Evolutionary conservation across 2,888 invertebrate genomes (phyloP), one percentile per base, ranked within the genome.

Genomic region (Creontiades dilutus): DNA sequence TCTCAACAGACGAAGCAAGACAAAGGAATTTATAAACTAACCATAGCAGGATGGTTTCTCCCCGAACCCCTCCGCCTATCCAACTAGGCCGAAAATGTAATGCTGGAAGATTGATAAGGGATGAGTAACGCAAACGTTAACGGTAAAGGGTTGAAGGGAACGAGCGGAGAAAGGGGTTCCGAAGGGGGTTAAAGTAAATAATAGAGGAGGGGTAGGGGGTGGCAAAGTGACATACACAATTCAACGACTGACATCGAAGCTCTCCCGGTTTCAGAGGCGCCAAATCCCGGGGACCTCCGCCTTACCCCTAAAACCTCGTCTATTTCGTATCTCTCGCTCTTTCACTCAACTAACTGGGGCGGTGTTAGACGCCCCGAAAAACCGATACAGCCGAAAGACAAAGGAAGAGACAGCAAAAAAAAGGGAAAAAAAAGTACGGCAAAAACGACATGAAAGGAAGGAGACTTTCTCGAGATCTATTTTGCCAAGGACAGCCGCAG

Each of bases 161-260:
- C 78, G 47, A 78, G 46, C 16, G 78, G n/a, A 5, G 78, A 5
- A 14, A 19, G 11, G 28, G 28, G 78, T 13, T 11, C 37, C 37
- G 78, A 46, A 28, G 76, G 37, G 46, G 78, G 46, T 19, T 16
- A 46, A 46, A 78, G 78, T 78, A 78, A 78, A 78, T 78, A 78
- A 78, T 78, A 46, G 47, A 78, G 78, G 78, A 46, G 46, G 19
- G 78, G n/a, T 46, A n/a, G 46, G 37, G 78, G 78, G 78, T 47
- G 78, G 78, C 46, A 78, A 78, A 78, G 78, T 78, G 78, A 78
- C 78, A 78, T 78, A 78, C 78, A 78, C 78, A 78, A 78, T 78
- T 78, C 78, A 78, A 78, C 78, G 78, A 78, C 46, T 78, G 46
- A 78, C 78, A 78, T 78, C 78, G 46, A 19, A 37, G 78, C 46